Evolutionary conservation across 1,140 invertebrate species (phyloP), one percentile per base, ranked within the genome.

Genomic region (Vollenhovia emeryi): DNA sequence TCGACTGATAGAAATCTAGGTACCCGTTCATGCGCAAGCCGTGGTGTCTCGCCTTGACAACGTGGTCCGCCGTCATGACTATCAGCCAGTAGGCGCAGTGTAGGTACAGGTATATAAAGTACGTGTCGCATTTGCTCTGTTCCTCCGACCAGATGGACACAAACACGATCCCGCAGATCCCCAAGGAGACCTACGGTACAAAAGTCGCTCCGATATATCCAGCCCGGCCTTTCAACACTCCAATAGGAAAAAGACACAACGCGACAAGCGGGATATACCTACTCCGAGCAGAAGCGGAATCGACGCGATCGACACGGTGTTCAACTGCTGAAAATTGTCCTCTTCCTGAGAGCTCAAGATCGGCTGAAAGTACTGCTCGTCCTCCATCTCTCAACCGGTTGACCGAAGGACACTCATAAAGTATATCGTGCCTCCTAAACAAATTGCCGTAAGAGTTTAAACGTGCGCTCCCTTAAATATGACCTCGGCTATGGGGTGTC

Each of bases 1-100:
- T 96, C 7, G 95, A 95, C 73, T 96, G 95, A 92, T 97, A 96
- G 90, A 97, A 97, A 43, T 97, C 96, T 75, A 97, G 94, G 87
- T 97, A 97, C 33, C 96, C 96, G 88, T 95, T 95, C 80, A 96
- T 93, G 69, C 96, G 94, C 30, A 97, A 91, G 73, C 94, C 92
- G 86, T 96, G 95, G 91, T 97, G 96, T 80, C 94, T 95, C 13
- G 90, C 91, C 91, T 96, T 96, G 0, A 96, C 92, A 62, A 96
- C 89, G 86, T 96, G 94, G 92, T 97, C 96, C 27, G 95, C 92
- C 18, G 96, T 92, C 94, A 96, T 95, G 59, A 96, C 95, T 74
- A 96, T 88, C 43, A 96, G 90, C 96, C 96, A 97, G 86, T 96
- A 96, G 33, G 92, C 94, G 68, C 96, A 96, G 69, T 97, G 96